Base-by-base conservation (phyloP, 92 coral and sea anemone species). In the Siderastrea radians region DNA sequence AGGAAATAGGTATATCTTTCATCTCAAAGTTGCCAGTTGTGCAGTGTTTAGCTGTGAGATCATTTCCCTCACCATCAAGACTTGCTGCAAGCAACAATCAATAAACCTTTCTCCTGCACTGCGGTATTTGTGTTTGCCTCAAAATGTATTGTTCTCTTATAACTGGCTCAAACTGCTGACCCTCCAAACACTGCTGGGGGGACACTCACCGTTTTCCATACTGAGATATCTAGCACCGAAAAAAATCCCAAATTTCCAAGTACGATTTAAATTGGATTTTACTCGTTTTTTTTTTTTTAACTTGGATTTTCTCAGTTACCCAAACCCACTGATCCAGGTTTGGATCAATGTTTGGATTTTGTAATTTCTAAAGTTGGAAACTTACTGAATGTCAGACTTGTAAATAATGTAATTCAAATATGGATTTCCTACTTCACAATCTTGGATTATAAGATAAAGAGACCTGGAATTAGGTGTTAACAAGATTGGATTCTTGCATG, bases 241-340 rank as follows among this genome's bases (percentile, higher is more conserved):
- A 86, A 86, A 86, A 78, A 12, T 78, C 17, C 68, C 90, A 87
- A 87, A 87, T 77, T 77, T 77, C 90, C 90, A 87, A 68, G 78
- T 72, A 79, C 57, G 87, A 55, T 87, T 87, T 86, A 57, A 70
- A 45, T 76, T 65, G 90, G 90, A 77, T 87, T 87, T 68, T 78
- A 59, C 78, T 69, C 80, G 90, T 81, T 77, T 87, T 26, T 26
- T 26, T 26, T 26, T 26, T 26, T 26, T 79, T 87, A 57, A 58
- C 68, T 43, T 87, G 90, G 90, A 79, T 87, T 87, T 87, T 79
- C 67, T 65, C 54, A 77, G 72, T 43, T 26, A 77, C 80, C 90
- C 90, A 87, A 87, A 77, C 61, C 84, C 80, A 87, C 86, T 10
- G 68, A 87, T 86, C 69, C 86, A 86, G 60, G 17, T 72, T 46